phyloP scores from a whole-genome alignment of 2,888 invertebrate genomes.

The Andrena marginata region DNA sequence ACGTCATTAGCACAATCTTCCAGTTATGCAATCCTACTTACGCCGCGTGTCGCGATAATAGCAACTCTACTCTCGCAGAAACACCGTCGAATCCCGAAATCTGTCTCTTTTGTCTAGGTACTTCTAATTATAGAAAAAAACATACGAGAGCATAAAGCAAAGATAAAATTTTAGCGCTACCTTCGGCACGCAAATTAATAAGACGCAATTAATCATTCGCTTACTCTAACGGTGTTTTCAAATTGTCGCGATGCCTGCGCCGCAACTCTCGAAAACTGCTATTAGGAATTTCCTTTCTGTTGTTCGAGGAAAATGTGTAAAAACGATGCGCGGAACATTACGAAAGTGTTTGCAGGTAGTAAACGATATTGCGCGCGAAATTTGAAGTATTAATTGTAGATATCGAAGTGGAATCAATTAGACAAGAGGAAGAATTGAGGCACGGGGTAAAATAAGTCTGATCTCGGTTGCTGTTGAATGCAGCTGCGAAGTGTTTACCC shows the following conservation, averaged over 20 bases:
- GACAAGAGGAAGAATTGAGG: not conserved
- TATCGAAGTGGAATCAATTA: not conserved
- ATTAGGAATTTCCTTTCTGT: not conserved
- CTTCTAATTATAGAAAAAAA: too few species aligned
- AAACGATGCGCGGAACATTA: not conserved
- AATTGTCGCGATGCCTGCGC: not conserved
- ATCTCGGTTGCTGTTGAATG: not conserved
- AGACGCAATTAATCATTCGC: not conserved
- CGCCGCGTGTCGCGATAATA: not conserved
- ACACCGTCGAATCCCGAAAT: not conserved
- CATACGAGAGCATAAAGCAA: too few species aligned
- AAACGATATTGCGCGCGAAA: not conserved
- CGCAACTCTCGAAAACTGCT: not conserved
- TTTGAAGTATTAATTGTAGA: not conserved
- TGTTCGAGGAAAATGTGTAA: not conserved
- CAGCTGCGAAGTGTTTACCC: conserved; percentile 3
- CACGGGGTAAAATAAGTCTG: not conserved
- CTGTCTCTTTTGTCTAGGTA: too few species aligned
- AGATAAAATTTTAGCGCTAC: not conserved
- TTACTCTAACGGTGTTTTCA: not conserved
- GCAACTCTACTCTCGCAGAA: not conserved
- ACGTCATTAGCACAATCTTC: not conserved
- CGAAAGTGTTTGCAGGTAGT: not conserved
- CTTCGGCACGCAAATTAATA: not conserved
- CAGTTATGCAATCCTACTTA: conserved; percentile 11